Evolutionary conservation across 2,888 invertebrate genomes (phyloP), one percentile per base, ranked within the genome.

Genomic region (Rhamnusium bicolor): DNA sequence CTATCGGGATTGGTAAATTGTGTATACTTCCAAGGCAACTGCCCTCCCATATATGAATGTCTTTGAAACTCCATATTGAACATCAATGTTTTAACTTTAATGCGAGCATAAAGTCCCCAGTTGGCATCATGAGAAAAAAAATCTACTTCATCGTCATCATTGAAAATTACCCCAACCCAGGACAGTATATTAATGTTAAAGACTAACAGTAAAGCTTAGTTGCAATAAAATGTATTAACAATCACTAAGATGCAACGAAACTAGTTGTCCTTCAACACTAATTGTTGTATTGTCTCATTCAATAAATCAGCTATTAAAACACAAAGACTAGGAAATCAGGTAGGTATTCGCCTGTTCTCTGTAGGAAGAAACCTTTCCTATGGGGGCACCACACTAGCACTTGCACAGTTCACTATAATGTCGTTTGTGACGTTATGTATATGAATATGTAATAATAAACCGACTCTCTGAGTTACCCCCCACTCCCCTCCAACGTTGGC

Each of bases 381-480:
- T 49, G 65, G 53, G 51, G 65, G 65, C 54, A 54, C 66, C 54
- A 54, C 66, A 24, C 46, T 46, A 21, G 19, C 67, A 67, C 67
- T 53, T 54, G 56, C 56, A 67, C 67, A 29, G 58, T 29, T 69
- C 63, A 56, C 32, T 72, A 69, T 54, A n/a, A 68, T 73, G 73
- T 73, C 71, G 61, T 76, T 72, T 65, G 75, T 79, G 79, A 80
- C 78, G 81, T 77, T 78, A 80, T 75, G 78, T 78, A 71, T 77
- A 81, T 80, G 81, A 82, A 81, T 82, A 82, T 82, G 79, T 81
- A 82, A 82, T 80, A 82, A 81, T 80, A 80, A 81, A 75, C 74
- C 75, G 69, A 75, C 72, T 73, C 68, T 72, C 73, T 68, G 76
- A 18, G 49, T 63, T 19, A 47, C 69, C 56, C 72, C 65, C 74